These are phyloP conservation scores for Pangasius sanitwongsei DNA, from an alignment of 2,797 vertebrate genomes.

Conservation along the genomic window DNA sequence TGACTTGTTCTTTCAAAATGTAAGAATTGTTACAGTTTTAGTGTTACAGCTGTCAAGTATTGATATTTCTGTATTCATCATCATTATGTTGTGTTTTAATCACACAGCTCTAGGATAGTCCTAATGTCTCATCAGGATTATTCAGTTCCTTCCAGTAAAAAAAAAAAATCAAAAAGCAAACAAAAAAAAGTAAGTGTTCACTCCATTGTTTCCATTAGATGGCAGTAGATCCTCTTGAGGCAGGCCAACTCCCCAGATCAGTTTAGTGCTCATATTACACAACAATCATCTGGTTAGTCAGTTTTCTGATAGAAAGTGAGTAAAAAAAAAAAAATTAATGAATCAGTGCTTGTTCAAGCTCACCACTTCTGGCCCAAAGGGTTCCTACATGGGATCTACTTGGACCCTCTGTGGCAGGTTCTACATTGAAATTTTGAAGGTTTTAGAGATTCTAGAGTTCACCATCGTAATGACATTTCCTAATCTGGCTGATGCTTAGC, in stretches of 20 bases:
- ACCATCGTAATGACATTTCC: not conserved
- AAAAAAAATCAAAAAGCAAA: not conserved
- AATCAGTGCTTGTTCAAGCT: not conserved
- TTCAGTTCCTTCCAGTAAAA: not conserved
- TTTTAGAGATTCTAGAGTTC: not conserved
- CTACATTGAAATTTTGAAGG: not conserved
- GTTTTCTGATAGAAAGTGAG: not conserved
- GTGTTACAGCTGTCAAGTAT: not conserved
- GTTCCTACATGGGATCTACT: not conserved
- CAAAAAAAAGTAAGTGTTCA: not conserved
- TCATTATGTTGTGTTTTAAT: not conserved
- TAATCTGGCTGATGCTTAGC: not conserved
- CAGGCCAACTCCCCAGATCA: not conserved
- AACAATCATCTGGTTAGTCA: not conserved
- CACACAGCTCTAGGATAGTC: not conserved
- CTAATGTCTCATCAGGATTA: not conserved
- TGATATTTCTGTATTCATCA: not conserved
- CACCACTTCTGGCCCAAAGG: not conserved
- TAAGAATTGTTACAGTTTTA: not conserved
- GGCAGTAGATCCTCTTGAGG: slow-evolving; percentile 27
- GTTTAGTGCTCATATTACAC: not conserved
- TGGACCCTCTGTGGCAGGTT: not conserved
- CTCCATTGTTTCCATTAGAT: slow-evolving; percentile 18
- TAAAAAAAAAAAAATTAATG: not conserved
- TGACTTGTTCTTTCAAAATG: not conserved